Base-by-base conservation (phyloP, 1,140 invertebrate species). In the Coelopa frigida region DNA sequence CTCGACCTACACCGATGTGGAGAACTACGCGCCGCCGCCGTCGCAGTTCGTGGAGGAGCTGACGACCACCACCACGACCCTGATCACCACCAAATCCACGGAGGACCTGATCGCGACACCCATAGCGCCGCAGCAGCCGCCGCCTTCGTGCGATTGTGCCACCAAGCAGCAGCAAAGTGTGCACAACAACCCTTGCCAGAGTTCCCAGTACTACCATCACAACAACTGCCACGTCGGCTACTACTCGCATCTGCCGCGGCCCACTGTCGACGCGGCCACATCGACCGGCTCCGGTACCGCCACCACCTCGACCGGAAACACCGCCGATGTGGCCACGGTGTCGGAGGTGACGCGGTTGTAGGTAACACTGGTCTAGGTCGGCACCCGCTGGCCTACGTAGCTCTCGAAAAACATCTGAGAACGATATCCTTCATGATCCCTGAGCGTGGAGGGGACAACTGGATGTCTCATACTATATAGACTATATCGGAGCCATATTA, bases 21-120 rank as follows among this genome's bases (percentile, higher is more conserved):
- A 71, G 41, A 65, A 62, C 53, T 68, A 68, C 58, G 68, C 57
- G 5, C 63, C 58, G 45, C 62, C 70, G 53, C 57, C 72, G 52
- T 55, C 74, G 46, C 68, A 76, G 50, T 63, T 72, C 49, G 57
- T 70, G 44, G 71, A 70, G 45, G 58, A 74, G 56, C 58, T 62
- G 57, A 58, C 67, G 61, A 56, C 79, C 73, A 55, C 78, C 71
- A 57, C 78, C 73, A 57, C 74, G 0, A 68, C 66, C 0, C 67
- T 60, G 3, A 68, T 68, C 4, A 68, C 79, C 4, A 85, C 81
- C 3, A 88, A 88, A 65, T 88, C 85, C 3, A 87, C 84, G 0
- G 85, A 88, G 61, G 85, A 81, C 56, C 68, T 88, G 11, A 69
- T 88, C 12, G 75, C 45, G 15, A 42, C 36, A 2, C 36, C 45